Evolutionary conservation across 2,113 vertebrate species (phyloP), one percentile per base, ranked within the genome.

Genomic region (Rhinolophus sinicus): DNA sequence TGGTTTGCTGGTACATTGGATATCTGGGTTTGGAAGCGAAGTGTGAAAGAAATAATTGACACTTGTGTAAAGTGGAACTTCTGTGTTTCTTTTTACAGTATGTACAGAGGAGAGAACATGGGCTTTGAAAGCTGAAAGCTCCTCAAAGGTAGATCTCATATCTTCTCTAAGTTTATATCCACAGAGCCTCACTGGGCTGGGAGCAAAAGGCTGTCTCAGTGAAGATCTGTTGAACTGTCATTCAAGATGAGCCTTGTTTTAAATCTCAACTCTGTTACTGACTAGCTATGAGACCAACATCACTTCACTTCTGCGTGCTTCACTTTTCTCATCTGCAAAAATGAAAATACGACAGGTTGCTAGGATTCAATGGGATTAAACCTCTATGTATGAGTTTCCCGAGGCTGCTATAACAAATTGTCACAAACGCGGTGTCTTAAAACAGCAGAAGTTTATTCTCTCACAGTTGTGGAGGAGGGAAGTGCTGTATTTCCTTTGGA

Each of bases 371-470:
- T 11, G 22, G 69, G 30, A 40, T 30, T 52, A 58, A 35, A 60
- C 26, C 1, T 52, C 54, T 14, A 0, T 15, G 5, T 24, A 10
- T 38, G 21, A 0, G 0, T 60, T 52, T 38, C 64, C 26, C 2
- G 21, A 44, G 7, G 2, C 9, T 78, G 16, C 35, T 54, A 2
- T 8, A 5, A 35, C 33, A 26, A 56, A 65, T 5, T 1, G 7
- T 13, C 76, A 47, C 52, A 28, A 3, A 33, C 2, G 2, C 2
- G 5, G 24, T 4, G 18, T 8, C 50, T 70, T n/a, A 40, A 11
- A 54, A 50, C n/a, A 30, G 9, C 38, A 44, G 40, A 44, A 6
- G 40, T 44, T 44, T 5, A 44, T 44, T 44, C 40, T 44, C 6
- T 44, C 40, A 44, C 40, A 44, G 40, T 44, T 44, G 5, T 44